Conservation (phyloP, 2,888 invertebrate genomes). For the Norana najaformis region DNA sequence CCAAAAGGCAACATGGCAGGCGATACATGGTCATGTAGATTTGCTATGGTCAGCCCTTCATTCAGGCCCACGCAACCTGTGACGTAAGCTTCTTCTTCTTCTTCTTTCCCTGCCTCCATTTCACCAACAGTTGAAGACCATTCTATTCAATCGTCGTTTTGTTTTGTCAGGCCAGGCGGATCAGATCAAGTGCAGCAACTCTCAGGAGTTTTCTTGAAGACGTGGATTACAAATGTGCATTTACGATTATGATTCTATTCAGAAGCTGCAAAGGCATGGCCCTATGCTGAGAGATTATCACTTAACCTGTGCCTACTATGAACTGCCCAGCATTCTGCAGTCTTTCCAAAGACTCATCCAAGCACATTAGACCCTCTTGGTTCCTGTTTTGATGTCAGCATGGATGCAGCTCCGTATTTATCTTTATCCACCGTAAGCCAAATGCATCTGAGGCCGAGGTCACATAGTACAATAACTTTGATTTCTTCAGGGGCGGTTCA, state of each 20-base stretch:
- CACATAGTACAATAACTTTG: slow-evolving; percentile 3
- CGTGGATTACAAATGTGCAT: not conserved
- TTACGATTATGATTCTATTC: not conserved
- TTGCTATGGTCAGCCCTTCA: not conserved
- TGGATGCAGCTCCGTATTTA: not conserved
- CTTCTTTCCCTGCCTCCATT: not conserved
- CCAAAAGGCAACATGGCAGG: not conserved
- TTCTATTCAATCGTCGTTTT: not conserved
- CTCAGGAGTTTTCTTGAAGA: not conserved
- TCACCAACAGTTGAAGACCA: no score
- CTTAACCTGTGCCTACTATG: not conserved
- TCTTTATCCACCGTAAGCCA: not conserved
- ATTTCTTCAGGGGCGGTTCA: not conserved
- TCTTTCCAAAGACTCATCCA: not conserved
- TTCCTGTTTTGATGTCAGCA: not conserved
- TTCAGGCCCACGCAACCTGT: not conserved
- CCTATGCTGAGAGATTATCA: not conserved
- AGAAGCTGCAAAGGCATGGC: not conserved
- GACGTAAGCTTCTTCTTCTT: not conserved
- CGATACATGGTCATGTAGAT: no score
- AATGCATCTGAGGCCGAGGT: not conserved
- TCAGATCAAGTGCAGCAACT: not conserved
- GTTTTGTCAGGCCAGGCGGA: not conserved
- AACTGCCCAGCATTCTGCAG: not conserved
- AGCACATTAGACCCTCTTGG: not conserved